Evolutionary conservation across 2,888 invertebrate genomes (phyloP), one percentile per base, ranked within the genome.

Genomic region (Danaus chrysippus): DNA sequence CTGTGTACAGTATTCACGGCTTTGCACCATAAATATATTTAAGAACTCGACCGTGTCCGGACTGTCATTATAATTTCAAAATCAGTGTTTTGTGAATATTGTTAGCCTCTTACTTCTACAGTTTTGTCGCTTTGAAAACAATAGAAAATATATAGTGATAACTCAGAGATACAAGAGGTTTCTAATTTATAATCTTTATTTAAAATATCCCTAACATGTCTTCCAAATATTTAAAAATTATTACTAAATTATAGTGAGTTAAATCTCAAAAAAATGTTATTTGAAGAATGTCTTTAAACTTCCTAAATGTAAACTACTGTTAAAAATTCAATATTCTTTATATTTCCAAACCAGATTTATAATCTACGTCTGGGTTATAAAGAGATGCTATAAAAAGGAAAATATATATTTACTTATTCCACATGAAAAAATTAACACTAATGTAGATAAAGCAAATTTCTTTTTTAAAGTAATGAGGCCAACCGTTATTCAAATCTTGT

Each of bases 41-140:
- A 53, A 54, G 56, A 58, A 34, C 44, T 54, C 60, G 65, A 58
- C 56, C 42, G 59, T 53, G 58, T 17, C 42, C 46, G 61, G 19
- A 43, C 42, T 55, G 55, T 55, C 23, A 65, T 65, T 65, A 61
- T 56, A 65, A 65, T 59, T 63, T 63, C 60, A 65, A 65, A 63
- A 55, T 60, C 19, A 59, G 34, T 49, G 63, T 59, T 65, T 63
- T 49, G 44, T 63, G 61, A 65, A 65, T 65, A 61, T 58, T 61
- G 54, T 63, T 65, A 56, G 56, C 65, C 65, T 44, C 63, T 58
- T 17, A 49, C 49, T 49, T 15, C 49, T 63, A 53, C 52, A 42
- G n/a, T 12, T 19, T 17, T n/a, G 3, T 13, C 15, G 42, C 42
- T 23, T 58, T 49, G 17, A 49, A 49, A 49, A 49, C 49, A 49